These are phyloP conservation scores for Grapholita molesta DNA, from an alignment of 1,140 invertebrate genomes.

Conservation along the genomic window DNA sequence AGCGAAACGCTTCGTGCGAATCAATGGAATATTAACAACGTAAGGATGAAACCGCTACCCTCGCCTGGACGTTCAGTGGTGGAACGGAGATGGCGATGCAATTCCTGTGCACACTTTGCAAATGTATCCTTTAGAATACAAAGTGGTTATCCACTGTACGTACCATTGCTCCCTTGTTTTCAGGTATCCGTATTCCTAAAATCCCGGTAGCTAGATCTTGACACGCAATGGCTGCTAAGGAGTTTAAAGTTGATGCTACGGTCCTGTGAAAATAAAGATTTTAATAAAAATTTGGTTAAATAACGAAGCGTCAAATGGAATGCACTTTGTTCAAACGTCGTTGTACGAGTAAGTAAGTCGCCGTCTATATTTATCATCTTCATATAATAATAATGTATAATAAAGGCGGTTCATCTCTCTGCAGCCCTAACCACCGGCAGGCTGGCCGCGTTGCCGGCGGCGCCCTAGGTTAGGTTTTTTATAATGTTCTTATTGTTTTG, in stretches of 20 bases:
- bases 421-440: too few species aligned
- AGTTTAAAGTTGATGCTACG: slow-evolving; percentile 94
- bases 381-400: not conserved
- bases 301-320: not conserved
- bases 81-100: too few species aligned
- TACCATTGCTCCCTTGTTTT: slow-evolving; percentile 82
- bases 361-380: not conserved
- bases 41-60: too few species aligned
- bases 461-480: too few species aligned
- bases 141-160: slow-evolving; percentile 23
- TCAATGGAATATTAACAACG: too few species aligned
- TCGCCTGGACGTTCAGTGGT: too few species aligned
- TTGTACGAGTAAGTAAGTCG: not conserved
- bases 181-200: slow-evolving; percentile 83
- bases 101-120: too few species aligned
- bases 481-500: too few species aligned
- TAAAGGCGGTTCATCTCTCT: too few species aligned
- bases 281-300: not conserved
- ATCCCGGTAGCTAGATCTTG: slow-evolving; percentile 90
- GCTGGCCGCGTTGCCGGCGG: too few species aligned
- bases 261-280: slow-evolving; percentile 85
- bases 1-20: too few species aligned
- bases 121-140: too few species aligned
- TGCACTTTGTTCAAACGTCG: not conserved
- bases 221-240: slow-evolving; percentile 92